Evolutionary conservation across 2,888 invertebrate genomes (phyloP), one percentile per base, ranked within the genome.

Genomic region (Drosophila phalerata): DNA sequence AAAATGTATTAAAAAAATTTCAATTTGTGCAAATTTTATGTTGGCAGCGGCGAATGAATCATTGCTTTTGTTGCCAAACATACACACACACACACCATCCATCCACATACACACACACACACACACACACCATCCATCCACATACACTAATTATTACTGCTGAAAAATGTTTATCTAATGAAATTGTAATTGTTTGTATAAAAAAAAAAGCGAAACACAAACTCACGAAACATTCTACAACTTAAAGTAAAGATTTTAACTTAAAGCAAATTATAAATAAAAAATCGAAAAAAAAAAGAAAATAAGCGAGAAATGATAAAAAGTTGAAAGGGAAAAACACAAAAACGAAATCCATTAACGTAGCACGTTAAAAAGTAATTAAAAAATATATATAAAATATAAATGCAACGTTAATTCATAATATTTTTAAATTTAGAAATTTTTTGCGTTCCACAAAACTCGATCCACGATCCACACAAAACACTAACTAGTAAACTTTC

Each of bases 231-330:
- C 79, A 79, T 79, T 79, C 79, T 79, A 79, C 61, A 69, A 81
- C 69, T 81, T 79, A 75, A 79, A 71, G 65, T 71, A 72, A 69
- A 68, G 81, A 78, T 81, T 81, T 81, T 81, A 79, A 76, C 74
- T 67, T 76, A 77, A 77, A 65, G 66, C 64, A 66, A 79, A 76
- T 78, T 73, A 73, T 61, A 68, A 63, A 60, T 63, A 76, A 63
- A 52, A 55, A 60, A 42, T 11, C 11, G 4, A 51, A 30, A 55
- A 43, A 34, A 63, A 45, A 42, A 43, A n/a, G 32, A 19, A 30
- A 40, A 28, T 56, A 69, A 25, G 52, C 34, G 22, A 37, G 10
- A 38, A 56, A 55, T 22, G 22, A 60, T 42, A 34, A 32, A 52
- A 67, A 40, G 51, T 47, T 43, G 10, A 55, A n/a, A 52, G 22